phyloP scores from a whole-genome alignment of 2,113 vertebrate species.

The Mugil cephalus region DNA sequence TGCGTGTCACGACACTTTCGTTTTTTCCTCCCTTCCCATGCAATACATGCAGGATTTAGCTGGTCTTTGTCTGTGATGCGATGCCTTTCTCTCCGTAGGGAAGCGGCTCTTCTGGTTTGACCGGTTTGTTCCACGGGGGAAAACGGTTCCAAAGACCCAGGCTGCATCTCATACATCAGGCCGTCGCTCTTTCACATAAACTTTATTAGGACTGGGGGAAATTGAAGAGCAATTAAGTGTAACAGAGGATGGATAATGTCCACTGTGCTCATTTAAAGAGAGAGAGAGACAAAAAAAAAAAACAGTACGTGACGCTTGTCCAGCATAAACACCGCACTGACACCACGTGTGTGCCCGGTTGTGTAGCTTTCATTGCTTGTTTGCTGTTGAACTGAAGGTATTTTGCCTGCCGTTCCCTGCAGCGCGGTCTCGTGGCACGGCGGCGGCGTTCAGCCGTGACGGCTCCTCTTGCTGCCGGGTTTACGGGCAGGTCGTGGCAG shows the following conservation, averaged over 20 bases:
- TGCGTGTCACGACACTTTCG: slow-evolving; percentile 71
- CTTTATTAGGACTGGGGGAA: slow-evolving; percentile 69
- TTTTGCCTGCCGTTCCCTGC: slow-evolving; percentile 16
- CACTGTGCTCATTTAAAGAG: slow-evolving; percentile 56
- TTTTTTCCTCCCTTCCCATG: slow-evolving; percentile 39
- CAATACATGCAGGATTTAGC: slow-evolving; percentile 51
- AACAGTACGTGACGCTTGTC: slow-evolving; percentile 28
- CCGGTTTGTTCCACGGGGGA: slow-evolving; percentile 45
- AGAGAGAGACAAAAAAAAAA: slow-evolving; percentile 12
- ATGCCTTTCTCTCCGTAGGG: slow-evolving; percentile 25
- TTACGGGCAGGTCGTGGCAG: slow-evolving; percentile 68
- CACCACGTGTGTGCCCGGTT: slow-evolving; percentile 24
- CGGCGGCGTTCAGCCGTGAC: slow-evolving; percentile 59
- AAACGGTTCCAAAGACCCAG: slow-evolving; percentile 44
- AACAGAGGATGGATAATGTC: slow-evolving; percentile 69
- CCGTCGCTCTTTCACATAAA: slow-evolving; percentile 64
- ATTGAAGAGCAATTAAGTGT: slow-evolving; percentile 64
- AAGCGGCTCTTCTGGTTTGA: slow-evolving; percentile 68
- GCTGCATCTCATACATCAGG: slow-evolving; percentile 62
- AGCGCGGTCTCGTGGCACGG: slow-evolving; percentile 13
- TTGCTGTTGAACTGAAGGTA: slow-evolving; percentile 9
- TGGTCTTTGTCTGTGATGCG: slow-evolving; percentile 36
- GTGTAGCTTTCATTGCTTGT: not conserved
- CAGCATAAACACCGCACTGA: slow-evolving; percentile 47
- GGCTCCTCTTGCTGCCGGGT: slow-evolving; percentile 65